Evolutionary conservation across 2,888 invertebrate species (phyloP).

Genomic region (Listrodromus nycthemerus): DNA sequence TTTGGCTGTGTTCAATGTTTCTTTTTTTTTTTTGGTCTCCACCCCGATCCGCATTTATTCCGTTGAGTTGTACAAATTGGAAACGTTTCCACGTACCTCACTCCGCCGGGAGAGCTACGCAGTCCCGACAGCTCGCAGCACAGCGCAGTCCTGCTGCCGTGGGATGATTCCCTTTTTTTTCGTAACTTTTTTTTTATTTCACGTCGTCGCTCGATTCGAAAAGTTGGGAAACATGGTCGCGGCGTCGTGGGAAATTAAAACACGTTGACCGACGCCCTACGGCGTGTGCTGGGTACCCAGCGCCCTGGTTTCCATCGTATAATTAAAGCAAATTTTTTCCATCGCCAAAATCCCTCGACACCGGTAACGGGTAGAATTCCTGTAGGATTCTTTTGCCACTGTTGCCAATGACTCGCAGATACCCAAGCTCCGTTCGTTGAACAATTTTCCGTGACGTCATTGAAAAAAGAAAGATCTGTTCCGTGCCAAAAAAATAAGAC

Average conservation of each 20-base stretch:
- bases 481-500: conserved; percentile 12
- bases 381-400: conserved; percentile 6
- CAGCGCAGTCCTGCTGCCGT: conserved; percentile 48
- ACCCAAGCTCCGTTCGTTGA: neutral
- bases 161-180: conserved; percentile 49
- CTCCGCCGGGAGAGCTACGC: conserved; percentile 50
- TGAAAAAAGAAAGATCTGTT: neutral
- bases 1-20: conserved; percentile 8
- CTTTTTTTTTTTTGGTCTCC: conserved; percentile 30
- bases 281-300: conserved; percentile 20
- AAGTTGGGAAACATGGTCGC: conserved; percentile 70
- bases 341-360: conserved; percentile 56
- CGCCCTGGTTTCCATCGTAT: conserved; percentile 62
- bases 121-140: conserved; percentile 53
- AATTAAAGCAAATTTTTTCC: conserved; percentile 72
- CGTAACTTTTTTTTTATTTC: conserved; percentile 41
- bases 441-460: conserved; percentile 14
- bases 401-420: conserved; percentile 13
- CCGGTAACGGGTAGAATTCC: conserved; percentile 9
- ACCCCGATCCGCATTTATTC: conserved; percentile 61
- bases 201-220: conserved; percentile 70
- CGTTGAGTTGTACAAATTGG: conserved; percentile 66
- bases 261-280: conserved; percentile 70
- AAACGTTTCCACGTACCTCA: conserved; percentile 65
- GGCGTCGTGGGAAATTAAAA: conserved; percentile 76